A percentile compares a stretch with the other conserved stretches of the same genome.
Conservation (phyloP, 2,113 vertebrate species). For the Halcyon senegalensis region DNA sequence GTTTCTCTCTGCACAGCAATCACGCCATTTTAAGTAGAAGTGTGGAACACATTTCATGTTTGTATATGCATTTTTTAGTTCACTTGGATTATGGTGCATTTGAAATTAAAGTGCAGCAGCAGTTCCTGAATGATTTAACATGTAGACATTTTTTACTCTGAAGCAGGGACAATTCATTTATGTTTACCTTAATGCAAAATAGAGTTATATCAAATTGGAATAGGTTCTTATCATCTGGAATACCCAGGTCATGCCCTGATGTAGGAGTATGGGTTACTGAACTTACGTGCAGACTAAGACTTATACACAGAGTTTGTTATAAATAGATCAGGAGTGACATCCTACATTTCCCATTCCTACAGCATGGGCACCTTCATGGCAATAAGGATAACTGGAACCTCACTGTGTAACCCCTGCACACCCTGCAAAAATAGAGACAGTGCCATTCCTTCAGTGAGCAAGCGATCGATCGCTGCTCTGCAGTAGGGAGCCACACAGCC, state of each 20-base stretch:
- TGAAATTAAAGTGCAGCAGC: constrained; percentile 23
- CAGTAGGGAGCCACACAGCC: not conserved
- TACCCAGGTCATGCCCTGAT: not conserved
- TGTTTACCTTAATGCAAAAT: constrained; percentile 24
- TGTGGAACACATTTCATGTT: constrained; percentile 40
- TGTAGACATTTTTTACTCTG: not conserved
- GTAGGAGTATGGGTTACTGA: not conserved
- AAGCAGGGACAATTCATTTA: not conserved
- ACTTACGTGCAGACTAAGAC: not conserved
- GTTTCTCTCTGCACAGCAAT: constrained; percentile 21
- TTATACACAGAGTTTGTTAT: not conserved
- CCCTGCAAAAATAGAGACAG: not conserved
- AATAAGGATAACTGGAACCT: not conserved
- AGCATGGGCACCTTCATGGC: not conserved
- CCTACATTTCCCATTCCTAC: not conserved
- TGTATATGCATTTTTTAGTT: constrained; percentile 38
- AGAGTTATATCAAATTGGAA: not conserved
- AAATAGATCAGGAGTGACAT: not conserved
- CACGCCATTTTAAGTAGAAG: not conserved
- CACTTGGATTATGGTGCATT: constrained; percentile 25
- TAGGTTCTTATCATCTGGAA: not conserved
- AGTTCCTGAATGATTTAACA: constrained; percentile 37
- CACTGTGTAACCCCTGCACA: not conserved
- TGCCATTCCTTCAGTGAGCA: not conserved
- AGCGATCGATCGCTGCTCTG: not conserved